phyloP scores from a whole-genome alignment of 1,140 invertebrate genomes.

The Drosophila albomicans region DNA sequence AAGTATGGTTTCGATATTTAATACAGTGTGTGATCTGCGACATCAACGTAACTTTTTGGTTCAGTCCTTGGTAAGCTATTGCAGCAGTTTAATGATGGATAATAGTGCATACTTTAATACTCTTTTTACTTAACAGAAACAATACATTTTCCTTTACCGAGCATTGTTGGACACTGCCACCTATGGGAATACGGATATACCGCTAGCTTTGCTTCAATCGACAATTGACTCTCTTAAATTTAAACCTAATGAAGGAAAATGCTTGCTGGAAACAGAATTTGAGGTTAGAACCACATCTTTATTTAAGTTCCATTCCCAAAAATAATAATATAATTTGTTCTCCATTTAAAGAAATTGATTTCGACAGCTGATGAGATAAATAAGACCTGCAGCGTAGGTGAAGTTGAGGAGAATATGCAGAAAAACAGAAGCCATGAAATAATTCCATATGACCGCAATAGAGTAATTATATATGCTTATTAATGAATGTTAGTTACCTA shows the following conservation, averaged over 20 bases:
- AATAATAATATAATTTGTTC: not conserved
- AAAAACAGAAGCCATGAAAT: conserved; percentile 95
- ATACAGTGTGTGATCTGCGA: conserved; percentile 94
- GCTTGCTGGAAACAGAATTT: conserved; percentile 93
- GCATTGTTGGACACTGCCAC: conserved; percentile 96
- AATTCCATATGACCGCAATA: conserved; percentile 96
- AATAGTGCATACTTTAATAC: conserved; percentile 22
- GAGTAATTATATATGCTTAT: conserved; percentile 87
- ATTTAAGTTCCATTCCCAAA: not conserved
- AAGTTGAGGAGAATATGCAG: conserved; percentile 92
- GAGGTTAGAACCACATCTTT: conserved; percentile 87
- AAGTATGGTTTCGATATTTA: conserved; percentile 93
- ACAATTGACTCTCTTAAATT: conserved; percentile 89
- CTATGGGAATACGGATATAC: conserved; percentile 97
- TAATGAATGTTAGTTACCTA: not conserved
- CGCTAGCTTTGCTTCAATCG: conserved; percentile 89
- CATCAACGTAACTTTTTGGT: conserved; percentile 97
- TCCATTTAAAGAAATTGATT: conserved; percentile 89
- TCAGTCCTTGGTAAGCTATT: conserved; percentile 91
- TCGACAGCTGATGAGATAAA: conserved; percentile 91
- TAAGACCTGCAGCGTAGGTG: conserved; percentile 92
- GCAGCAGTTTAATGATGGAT: too few relatives aligned
- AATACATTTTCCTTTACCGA: conserved; percentile 99
- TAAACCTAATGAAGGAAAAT: conserved; percentile 87
- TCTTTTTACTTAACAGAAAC: conserved; percentile 89